Conservation (phyloP, 2,113 vertebrate genomes). For the Castor canadensis region DNA sequence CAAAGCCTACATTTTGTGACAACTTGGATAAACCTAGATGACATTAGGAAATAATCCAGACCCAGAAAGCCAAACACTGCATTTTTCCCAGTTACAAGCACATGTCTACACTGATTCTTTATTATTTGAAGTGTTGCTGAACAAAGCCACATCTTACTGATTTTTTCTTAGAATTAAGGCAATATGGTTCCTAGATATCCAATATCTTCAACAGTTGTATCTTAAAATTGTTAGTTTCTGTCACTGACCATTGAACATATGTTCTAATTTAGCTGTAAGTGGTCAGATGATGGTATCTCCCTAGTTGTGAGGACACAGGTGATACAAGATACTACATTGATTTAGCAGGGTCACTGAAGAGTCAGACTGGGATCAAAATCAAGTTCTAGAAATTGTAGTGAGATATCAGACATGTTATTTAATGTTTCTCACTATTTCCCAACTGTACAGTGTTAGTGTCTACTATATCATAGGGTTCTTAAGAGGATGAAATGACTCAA, state of each 20-base stretch:
- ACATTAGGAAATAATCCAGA: neutral
- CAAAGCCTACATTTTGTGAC: neutral
- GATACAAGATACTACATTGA: neutral
- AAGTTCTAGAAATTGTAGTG: neutral
- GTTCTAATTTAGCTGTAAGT: neutral
- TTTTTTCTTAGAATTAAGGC: neutral
- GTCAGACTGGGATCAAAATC: neutral
- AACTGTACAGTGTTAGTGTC: neutral
- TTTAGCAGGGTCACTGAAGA: neutral
- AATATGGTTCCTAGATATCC: neutral
- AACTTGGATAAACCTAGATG: neutral
- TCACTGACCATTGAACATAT: neutral
- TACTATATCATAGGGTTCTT: neutral
- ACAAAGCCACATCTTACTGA: neutral
- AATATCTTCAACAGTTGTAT: neutral
- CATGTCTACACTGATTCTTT: too few relatives aligned
- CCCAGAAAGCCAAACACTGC: neutral
- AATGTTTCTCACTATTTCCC: neutral
- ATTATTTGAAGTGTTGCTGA: neutral
- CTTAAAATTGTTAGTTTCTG: neutral
- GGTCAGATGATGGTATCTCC: too few relatives aligned
- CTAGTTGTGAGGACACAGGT: neutral
- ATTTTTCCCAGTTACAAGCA: neutral
- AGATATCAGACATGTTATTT: neutral
- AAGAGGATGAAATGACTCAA: neutral